These are phyloP conservation scores for Sebastolobus alascanus DNA, from an alignment of 2,797 vertebrate genomes.

Conservation along the genomic window DNA sequence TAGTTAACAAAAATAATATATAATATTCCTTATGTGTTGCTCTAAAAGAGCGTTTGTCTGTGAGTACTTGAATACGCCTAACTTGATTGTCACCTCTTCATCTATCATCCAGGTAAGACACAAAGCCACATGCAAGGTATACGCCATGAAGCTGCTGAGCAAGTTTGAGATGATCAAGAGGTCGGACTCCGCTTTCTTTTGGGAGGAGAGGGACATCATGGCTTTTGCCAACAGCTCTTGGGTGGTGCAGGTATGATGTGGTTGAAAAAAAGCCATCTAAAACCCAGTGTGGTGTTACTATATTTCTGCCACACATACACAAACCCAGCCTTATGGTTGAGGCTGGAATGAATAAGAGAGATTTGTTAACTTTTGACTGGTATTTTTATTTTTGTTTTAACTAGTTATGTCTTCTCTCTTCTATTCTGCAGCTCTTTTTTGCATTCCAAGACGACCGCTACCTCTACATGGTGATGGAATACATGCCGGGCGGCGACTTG, in stretches of 20 bases:
- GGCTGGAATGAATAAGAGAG: background rate
- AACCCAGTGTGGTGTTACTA: background rate
- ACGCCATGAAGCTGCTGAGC: constrained; percentile 99
- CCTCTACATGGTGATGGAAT: constrained; percentile 99
- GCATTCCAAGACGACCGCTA: constrained; percentile 99
- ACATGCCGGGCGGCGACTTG: constrained; percentile 98
- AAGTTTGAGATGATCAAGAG: constrained; percentile 99
- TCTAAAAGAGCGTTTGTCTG: background rate
- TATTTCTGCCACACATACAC: no score
- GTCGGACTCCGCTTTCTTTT: constrained; percentile 99
- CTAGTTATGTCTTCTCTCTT: background rate
- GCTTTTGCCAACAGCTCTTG: constrained; percentile 98
- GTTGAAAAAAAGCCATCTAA: background rate
- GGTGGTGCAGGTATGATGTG: constrained; percentile 94
- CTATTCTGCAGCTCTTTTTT: constrained; percentile 90
- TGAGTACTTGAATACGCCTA: background rate
- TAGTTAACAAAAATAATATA: background rate
- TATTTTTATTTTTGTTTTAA: background rate
- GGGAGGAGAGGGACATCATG: constrained; percentile 99
- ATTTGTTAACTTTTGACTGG: background rate
- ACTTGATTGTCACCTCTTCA: background rate
- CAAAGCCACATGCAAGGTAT: constrained; percentile 95
- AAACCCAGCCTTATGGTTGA: no score
- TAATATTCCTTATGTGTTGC: background rate
- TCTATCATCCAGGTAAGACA: constrained; percentile 90